A percentile compares a stretch with the other conserved stretches of the same genome.
Evolutionary conservation across 2,888 invertebrate genomes (phyloP).

Genomic region (Hermaeophaga mercurialis): DNA sequence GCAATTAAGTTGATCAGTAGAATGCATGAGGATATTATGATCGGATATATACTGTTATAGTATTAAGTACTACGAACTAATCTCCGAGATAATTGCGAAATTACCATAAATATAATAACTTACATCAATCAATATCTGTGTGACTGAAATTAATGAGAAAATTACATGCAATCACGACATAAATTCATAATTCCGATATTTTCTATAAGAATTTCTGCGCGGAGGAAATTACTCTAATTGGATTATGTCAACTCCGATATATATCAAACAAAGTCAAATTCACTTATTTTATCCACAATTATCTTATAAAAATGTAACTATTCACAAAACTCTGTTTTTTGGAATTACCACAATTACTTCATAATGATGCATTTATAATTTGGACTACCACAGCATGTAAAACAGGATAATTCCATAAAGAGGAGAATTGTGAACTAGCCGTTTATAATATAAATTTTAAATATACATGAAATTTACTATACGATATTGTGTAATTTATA

Average conservation of each 20-base stretch:
- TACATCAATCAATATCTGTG: conserved; percentile 18
- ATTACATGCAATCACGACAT: conserved; percentile 27
- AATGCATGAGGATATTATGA: not conserved
- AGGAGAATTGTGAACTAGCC: no score
- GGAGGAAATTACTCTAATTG: conserved; percentile 26
- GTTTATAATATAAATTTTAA: no score
- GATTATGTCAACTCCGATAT: conserved; percentile 22
- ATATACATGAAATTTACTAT: no score
- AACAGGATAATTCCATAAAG: no score
- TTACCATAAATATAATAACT: conserved; percentile 25
- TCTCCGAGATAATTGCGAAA: conserved; percentile 20
- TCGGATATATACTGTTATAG: not conserved
- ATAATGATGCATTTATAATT: no score
- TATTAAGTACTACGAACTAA: conserved; percentile 11
- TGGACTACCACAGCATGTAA: no score
- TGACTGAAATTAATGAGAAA: conserved; percentile 27
- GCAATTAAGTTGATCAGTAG: conserved; percentile 8
- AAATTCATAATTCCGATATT: conserved; percentile 31
- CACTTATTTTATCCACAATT: no score
- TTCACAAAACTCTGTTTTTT: no score
- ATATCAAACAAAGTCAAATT: no score
- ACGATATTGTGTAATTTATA: no score
- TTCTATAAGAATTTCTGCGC: conserved; percentile 23
- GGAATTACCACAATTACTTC: no score
- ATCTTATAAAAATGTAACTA: no score